Percentiles rank a stretch among this genome's conserved stretches.
phyloP scores from a whole-genome alignment of 2,888 invertebrate genomes.

The Calliphora vomitoria region DNA sequence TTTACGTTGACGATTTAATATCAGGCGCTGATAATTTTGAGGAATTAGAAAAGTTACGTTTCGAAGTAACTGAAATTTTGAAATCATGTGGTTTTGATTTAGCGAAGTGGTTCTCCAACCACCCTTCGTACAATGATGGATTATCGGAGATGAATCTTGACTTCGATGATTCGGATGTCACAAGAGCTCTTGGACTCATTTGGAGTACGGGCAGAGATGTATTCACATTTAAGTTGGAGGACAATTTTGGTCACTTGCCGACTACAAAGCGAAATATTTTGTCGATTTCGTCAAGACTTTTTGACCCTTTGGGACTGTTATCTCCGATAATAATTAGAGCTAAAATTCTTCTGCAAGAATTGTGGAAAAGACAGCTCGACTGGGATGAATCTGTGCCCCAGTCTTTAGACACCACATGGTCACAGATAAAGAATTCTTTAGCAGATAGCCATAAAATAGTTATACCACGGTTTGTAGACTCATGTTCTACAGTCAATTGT shows the following conservation, averaged over 20 bases:
- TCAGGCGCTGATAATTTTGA: conserved; percentile 48
- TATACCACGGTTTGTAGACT: conserved; percentile 30
- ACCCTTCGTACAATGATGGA: not conserved
- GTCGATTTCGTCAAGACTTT: conserved; percentile 47
- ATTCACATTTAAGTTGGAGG: conserved; percentile 18
- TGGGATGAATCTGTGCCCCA: conserved; percentile 38
- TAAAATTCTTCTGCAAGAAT: conserved; percentile 53
- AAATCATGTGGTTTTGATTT: conserved; percentile 55
- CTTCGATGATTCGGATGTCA: conserved; percentile 44
- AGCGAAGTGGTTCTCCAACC: conserved; percentile 64
- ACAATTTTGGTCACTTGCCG: conserved; percentile 47
- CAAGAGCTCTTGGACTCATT: conserved; percentile 54
- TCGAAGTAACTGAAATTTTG: conserved; percentile 36
- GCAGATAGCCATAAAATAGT: not conserved
- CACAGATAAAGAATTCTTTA: conserved; percentile 1
- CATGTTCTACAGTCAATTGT: not conserved
- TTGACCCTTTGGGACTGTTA: conserved; percentile 53
- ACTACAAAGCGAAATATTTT: conserved; percentile 61
- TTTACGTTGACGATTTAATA: conserved; percentile 65
- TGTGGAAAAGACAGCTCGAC: conserved; percentile 41
- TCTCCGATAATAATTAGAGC: conserved; percentile 31
- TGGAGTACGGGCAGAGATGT: conserved; percentile 32
- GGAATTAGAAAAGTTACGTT: conserved; percentile 15
- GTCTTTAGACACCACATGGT: conserved; percentile 22
- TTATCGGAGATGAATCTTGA: conserved; percentile 30